Conservation (phyloP, 2,113 vertebrate genomes). For the Austrofundulus limnaeus region DNA sequence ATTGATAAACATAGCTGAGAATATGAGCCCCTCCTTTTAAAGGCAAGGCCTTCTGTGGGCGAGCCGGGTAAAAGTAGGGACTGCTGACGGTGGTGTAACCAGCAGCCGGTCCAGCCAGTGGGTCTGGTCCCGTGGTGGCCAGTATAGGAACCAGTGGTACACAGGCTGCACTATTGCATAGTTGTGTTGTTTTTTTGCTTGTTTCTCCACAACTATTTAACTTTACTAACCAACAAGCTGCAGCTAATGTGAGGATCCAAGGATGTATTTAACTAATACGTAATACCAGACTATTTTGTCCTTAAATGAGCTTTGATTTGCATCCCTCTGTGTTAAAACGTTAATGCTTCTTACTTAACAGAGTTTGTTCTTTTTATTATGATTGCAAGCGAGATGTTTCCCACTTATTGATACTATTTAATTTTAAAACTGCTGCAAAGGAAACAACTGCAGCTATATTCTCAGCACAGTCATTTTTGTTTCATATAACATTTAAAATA, state of each 20-base stretch:
- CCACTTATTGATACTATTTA: too few relatives aligned
- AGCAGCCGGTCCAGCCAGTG: constrained; percentile 27
- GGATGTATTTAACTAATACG: too few relatives aligned
- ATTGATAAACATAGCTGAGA: constrained; percentile 79
- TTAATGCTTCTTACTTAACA: not conserved
- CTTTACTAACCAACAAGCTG: not conserved
- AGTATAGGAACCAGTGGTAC: not conserved
- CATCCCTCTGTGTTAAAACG: too few relatives aligned
- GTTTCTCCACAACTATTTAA: not conserved
- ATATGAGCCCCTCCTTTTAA: constrained; percentile 80
- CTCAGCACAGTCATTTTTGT: too few relatives aligned
- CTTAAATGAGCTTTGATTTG: too few relatives aligned
- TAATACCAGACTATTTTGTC: too few relatives aligned
- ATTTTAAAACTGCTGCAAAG: too few relatives aligned
- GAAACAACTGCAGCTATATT: too few relatives aligned
- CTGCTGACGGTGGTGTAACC: constrained; percentile 76
- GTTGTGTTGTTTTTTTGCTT: not conserved
- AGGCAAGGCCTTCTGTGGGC: constrained; percentile 64
- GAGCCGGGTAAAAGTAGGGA: constrained; percentile 59
- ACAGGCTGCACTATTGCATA: not conserved
- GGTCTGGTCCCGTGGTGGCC: constrained; percentile 11
- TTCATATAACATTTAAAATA: too few relatives aligned
- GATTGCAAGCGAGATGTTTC: not conserved
- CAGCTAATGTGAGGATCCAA: too few relatives aligned
- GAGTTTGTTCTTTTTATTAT: not conserved